phyloP scores from a whole-genome alignment of 2,888 invertebrate species.

The Parapristionchus giblindavisi region DNA sequence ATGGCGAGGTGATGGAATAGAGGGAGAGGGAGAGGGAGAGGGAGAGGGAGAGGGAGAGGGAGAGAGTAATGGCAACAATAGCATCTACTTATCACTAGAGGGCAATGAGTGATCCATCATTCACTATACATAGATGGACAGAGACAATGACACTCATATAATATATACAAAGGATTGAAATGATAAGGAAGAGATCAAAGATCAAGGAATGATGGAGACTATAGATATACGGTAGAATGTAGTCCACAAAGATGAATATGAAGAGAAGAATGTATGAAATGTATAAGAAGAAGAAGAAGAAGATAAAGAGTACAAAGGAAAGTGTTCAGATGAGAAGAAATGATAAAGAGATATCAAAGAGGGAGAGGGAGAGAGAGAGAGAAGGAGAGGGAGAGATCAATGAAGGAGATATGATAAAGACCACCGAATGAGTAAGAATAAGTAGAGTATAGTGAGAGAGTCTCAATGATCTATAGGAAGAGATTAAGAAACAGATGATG shows the following conservation, averaged over 20 bases:
- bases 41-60: constrained; percentile 2
- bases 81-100: background rate
- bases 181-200: background rate
- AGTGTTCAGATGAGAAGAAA: background rate
- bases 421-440: background rate
- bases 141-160: background rate
- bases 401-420: background rate
- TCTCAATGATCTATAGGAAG: background rate
- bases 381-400: constrained; percentile 6
- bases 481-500: background rate
- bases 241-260: background rate
- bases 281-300: background rate
- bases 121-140: background rate
- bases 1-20: background rate
- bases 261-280: background rate
- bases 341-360: background rate
- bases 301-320: background rate
- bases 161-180: background rate
- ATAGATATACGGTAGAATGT: background rate
- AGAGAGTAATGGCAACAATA: background rate
- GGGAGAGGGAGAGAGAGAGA: background rate
- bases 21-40: constrained; percentile 38
- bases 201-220: background rate
- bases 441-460: background rate
- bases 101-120: background rate